phyloP scores from a whole-genome alignment of 2,113 vertebrate genomes.

The Hippolais icterina region DNA sequence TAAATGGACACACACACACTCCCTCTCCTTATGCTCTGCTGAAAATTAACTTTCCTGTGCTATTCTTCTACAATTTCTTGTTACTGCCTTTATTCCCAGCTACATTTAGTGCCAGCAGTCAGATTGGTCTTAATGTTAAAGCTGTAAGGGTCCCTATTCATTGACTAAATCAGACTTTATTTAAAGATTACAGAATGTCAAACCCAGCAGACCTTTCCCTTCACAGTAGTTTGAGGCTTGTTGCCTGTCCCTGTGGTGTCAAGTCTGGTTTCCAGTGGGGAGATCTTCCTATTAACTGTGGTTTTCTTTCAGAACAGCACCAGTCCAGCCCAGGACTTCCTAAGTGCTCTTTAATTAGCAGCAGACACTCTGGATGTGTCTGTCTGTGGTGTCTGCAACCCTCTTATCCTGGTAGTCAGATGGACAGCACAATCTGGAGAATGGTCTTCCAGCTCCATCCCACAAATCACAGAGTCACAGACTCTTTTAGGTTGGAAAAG shows the following conservation, averaged over 20 bases:
- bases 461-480: not conserved
- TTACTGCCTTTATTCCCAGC: not conserved
- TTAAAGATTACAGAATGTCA: not conserved
- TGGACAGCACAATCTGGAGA: not conserved
- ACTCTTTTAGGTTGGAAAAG: not conserved
- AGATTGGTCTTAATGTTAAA: not conserved
- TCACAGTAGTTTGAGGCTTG: not conserved
- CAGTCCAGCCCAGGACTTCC: not conserved
- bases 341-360: not conserved
- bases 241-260: not conserved
- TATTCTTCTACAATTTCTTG: not conserved
- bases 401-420: not conserved
- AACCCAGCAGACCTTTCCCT: not conserved
- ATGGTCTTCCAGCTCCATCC: not conserved
- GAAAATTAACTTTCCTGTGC: not conserved
- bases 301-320: not conserved
- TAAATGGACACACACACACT: not conserved
- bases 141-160: not conserved
- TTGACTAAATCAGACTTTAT: not conserved
- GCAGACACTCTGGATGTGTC: not conserved
- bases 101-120: not conserved
- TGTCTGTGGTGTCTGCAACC: not conserved
- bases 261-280: not conserved
- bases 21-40: not conserved
- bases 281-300: not conserved